Percentiles rank a stretch among this genome's conserved stretches.
These are phyloP conservation scores for Styela plicata DNA, from an alignment of 23 tunicate genomes.

Conservation along the genomic window DNA sequence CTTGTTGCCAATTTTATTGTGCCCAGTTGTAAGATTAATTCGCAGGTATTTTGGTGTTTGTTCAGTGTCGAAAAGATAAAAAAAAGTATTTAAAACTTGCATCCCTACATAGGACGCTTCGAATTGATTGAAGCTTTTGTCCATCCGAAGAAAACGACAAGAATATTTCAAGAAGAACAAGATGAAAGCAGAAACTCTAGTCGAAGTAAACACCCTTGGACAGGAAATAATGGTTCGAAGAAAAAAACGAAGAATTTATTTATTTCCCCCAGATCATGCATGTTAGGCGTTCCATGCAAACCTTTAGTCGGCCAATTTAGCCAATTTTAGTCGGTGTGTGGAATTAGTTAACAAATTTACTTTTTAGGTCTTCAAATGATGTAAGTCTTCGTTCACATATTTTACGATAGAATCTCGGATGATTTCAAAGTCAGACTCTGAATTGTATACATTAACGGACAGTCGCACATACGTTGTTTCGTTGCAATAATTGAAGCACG, in stretches of 20 bases:
- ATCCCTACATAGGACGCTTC: too few species aligned
- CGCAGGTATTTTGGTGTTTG: too few species aligned
- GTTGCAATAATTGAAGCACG: not conserved
- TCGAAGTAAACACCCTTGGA: not conserved
- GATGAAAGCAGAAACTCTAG: not conserved
- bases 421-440: not conserved
- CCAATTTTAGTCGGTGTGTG: not conserved
- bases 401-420: not conserved
- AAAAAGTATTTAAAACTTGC: too few species aligned
- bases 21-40: too few species aligned
- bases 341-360: not conserved
- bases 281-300: not conserved
- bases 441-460: not conserved
- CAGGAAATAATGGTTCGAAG: not conserved
- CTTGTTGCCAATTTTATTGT: too few species aligned
- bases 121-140: too few species aligned
- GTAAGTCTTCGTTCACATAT: not conserved
- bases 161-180: too few species aligned
- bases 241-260: not conserved
- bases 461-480: not conserved
- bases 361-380: not conserved
- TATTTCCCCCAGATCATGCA: too few species aligned
- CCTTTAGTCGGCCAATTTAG: too few species aligned
- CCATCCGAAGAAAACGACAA: too few species aligned
- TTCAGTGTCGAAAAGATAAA: too few species aligned